Conservation (phyloP, 1,140 invertebrate species). For the Drosophila littoralis region DNA sequence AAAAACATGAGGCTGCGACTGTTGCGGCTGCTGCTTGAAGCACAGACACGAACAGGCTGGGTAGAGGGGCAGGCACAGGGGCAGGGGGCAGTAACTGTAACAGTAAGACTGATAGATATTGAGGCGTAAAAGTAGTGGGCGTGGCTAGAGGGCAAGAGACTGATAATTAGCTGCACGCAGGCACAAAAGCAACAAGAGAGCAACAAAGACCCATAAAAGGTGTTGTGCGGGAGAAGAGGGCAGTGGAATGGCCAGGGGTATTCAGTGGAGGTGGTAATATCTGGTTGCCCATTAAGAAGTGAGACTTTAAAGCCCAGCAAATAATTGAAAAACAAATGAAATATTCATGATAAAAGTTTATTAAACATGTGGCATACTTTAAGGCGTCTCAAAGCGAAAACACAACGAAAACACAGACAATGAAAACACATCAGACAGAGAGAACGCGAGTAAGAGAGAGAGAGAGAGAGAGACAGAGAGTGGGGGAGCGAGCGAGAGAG, state of each 20-base stretch:
- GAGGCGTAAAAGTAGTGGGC: conserved; percentile 4
- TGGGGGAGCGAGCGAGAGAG: neutral
- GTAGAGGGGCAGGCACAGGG: too few relatives aligned
- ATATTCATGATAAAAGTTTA: conserved; percentile 37
- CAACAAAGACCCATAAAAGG: neutral
- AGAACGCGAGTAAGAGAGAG: neutral
- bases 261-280: neutral
- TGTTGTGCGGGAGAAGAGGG: neutral
- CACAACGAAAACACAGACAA: neutral
- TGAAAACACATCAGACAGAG: neutral
- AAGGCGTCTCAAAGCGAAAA: conserved; percentile 11
- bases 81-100: too few relatives aligned
- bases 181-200: neutral
- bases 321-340: conserved; percentile 55
- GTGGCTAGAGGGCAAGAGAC: neutral
- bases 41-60: neutral
- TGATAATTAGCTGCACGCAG: conserved; percentile 1
- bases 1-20: conserved; percentile 8
- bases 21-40: conserved; percentile 12
- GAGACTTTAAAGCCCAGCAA: conserved; percentile 7
- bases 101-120: neutral
- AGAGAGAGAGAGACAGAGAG: neutral
- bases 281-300: conserved; percentile 19
- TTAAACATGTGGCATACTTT: conserved; percentile 23
- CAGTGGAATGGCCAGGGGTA: neutral